Base-by-base conservation (phyloP, 2,797 vertebrate genomes). In the Cyclura pinguis region DNA sequence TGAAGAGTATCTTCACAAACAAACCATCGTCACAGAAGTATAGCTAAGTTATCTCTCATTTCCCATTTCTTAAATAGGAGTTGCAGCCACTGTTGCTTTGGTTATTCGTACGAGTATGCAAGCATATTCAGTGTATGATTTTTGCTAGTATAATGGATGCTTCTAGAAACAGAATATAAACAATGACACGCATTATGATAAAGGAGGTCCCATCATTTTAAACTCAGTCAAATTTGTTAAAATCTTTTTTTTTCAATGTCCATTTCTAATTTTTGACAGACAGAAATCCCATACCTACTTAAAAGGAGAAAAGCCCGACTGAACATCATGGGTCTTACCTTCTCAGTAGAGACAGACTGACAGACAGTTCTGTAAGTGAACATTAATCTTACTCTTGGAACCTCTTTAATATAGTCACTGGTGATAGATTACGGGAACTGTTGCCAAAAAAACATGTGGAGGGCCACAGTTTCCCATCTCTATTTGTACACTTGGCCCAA, bases 21-120 rank as follows among this genome's bases (percentile, higher is more conserved):
- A 72, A 72, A 14, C 69, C n/a, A 32, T 72, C 6, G 29, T n/a
- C 69, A 32, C 32, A 12, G 29, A 13, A 32, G 32, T 72, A 72
- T 72, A 72, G 29, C 32, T n/a, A 64, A 6, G 69, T 14, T 64
- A 82, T 38, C 35, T 72, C 87, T 82, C 12, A n/a, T 77, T 91
- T 89, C 42, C 7, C 86, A 69, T 50, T 27, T 93, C 18, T 64
- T 64, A 91, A 93, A 89, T 69, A 76, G 85, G 74, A 24, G 4
- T 77, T 12, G 8, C 20, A 42, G 6, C 8, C 18, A 22, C 38
- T 20, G 7, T 42, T 27, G 24, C 38, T 42, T 78, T 47, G 42
- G 24, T 47, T 47, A 47, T 50, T 78, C 35, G 2, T 42, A 76
- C 2, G 73, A 47, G 47, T 20, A 50, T 78, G 47, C n/a, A 18